phyloP scores from a whole-genome alignment of 2,888 invertebrate genomes.

The Xestia rhomboidea region DNA sequence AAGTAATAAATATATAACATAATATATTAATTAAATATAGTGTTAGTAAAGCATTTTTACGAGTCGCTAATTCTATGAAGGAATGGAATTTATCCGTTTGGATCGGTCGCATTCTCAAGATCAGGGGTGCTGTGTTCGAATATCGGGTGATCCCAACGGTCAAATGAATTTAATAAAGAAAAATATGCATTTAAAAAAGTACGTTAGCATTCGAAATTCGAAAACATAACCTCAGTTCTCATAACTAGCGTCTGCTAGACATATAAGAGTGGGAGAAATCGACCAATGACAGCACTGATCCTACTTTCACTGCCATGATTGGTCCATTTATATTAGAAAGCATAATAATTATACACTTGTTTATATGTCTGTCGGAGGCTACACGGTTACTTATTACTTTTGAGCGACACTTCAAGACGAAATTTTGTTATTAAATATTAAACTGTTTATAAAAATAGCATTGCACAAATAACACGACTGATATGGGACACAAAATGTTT shows the following conservation, averaged over 20 bases:
- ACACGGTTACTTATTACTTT: constrained; percentile 86
- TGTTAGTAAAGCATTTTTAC: constrained; percentile 85
- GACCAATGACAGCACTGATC: constrained; percentile 90
- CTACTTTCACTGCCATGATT: constrained; percentile 89
- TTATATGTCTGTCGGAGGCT: constrained; percentile 90
- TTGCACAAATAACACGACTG: constrained; percentile 90
- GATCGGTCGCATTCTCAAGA: constrained; percentile 89
- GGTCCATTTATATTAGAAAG: constrained; percentile 89
- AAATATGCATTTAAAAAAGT: constrained; percentile 36
- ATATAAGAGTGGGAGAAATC: constrained; percentile 87
- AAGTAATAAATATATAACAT: constrained; percentile 81
- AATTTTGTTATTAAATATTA: constrained; percentile 83
- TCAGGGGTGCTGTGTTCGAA: constrained; percentile 84
- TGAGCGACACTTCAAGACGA: constrained; percentile 90
- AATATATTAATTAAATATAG: constrained; percentile 84
- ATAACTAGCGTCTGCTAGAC: constrained; percentile 87
- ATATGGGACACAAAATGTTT: constrained; percentile 90
- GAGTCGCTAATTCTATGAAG: constrained; percentile 90
- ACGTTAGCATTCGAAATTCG: constrained; percentile 74
- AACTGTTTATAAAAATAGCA: constrained; percentile 85
- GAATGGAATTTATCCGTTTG: constrained; percentile 82
- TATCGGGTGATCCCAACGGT: constrained; percentile 67
- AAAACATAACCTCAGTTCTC: constrained; percentile 86
- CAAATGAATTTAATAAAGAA: constrained; percentile 40
- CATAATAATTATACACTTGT: constrained; percentile 86